phyloP scores from a whole-genome alignment of 2,888 invertebrate genomes.

The Plagodis pulveraria region DNA sequence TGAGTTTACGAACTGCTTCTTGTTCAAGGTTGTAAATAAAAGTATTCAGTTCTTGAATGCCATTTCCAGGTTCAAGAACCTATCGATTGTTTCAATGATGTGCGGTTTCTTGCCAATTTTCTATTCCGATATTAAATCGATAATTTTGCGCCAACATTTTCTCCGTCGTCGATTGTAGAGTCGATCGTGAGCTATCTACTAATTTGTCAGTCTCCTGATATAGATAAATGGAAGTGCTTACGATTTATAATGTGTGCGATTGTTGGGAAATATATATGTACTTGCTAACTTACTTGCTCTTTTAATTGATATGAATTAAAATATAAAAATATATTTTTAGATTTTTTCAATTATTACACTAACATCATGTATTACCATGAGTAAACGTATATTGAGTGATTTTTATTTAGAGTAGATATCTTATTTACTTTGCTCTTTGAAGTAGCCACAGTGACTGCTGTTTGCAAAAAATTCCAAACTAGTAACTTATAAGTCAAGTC shows the following conservation, averaged over 20 bases:
- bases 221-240: conserved; percentile 36
- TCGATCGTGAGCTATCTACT: conserved; percentile 54
- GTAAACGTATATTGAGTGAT: too few species aligned
- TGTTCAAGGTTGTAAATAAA: background rate
- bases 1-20: background rate
- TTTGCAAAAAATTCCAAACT: too few species aligned
- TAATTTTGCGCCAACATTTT: conserved; percentile 53
- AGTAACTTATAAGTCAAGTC: too few species aligned
- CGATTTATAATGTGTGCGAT: background rate
- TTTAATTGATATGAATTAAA: too few species aligned
- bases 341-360: too few species aligned
- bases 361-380: too few species aligned
- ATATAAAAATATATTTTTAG: too few species aligned
- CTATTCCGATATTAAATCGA: conserved; percentile 47
- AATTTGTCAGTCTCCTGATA: conserved; percentile 33
- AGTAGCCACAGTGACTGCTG: too few species aligned
- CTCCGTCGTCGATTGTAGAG: conserved; percentile 41
- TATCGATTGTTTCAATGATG: conserved; percentile 15
- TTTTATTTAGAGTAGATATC: too few species aligned
- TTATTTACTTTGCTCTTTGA: too few species aligned
- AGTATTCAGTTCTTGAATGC: conserved; percentile 1
- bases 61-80: conserved; percentile 29
- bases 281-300: too few species aligned
- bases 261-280: too few species aligned
- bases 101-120: conserved; percentile 44